Percentiles rank a stretch among this genome's conserved stretches.
Evolutionary conservation across 2,888 invertebrate genomes (phyloP).

Genomic region (Galerucella nymphaeae): DNA sequence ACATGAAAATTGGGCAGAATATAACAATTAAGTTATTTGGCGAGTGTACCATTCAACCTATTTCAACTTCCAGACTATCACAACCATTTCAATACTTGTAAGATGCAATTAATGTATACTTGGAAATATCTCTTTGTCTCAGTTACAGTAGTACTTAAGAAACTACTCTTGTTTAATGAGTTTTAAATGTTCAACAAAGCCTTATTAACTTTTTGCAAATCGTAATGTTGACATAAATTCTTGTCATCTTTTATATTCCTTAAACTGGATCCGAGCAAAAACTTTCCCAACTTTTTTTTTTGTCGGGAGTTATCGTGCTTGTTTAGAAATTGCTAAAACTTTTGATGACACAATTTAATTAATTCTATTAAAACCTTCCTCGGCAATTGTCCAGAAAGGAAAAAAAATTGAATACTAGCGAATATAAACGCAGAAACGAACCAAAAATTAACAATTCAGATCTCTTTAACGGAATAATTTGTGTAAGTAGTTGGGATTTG

Average conservation of each 20-base stretch:
- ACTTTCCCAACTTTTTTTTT: neutral
- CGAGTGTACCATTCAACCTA: neutral
- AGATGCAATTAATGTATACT: neutral
- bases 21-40: neutral
- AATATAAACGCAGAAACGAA: conserved; percentile 35
- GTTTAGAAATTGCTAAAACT: conserved; percentile 33
- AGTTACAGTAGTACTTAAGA: neutral
- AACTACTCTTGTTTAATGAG: conserved; percentile 15
- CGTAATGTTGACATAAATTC: conserved; percentile 31
- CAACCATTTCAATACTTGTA: neutral
- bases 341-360: conserved; percentile 31
- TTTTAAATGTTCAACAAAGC: conserved; percentile 25
- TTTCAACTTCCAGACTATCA: neutral
- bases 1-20: neutral
- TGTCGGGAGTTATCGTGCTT: conserved; percentile 10
- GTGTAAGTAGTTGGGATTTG: conserved; percentile 30
- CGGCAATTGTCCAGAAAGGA: conserved; percentile 23
- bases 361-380: conserved; percentile 27
- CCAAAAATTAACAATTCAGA: conserved; percentile 42
- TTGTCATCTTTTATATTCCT: conserved; percentile 17
- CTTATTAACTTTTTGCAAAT: conserved; percentile 25
- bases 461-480: conserved; percentile 38
- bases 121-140: neutral
- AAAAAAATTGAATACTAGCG: conserved; percentile 34
- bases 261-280: conserved; percentile 17